Conservation (phyloP, 2,797 vertebrate genomes). For the Hyperoplus immaculatus region DNA sequence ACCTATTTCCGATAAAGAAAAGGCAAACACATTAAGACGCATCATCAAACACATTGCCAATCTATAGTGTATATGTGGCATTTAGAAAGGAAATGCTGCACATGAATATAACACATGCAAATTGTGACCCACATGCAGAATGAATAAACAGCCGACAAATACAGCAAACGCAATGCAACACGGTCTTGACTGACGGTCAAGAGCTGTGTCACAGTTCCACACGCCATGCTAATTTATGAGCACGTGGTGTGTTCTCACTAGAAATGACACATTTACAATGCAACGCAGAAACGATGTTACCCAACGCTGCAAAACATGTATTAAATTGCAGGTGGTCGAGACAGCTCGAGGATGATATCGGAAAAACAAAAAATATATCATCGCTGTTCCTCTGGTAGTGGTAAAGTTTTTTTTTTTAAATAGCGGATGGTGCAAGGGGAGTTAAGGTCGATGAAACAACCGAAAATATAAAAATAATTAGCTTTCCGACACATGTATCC, state of each 20-base stretch:
- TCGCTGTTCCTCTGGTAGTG: constrained; percentile 1
- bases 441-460: constrained; percentile 18
- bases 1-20: neutral
- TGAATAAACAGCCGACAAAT: neutral
- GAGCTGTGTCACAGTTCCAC: neutral
- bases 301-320: neutral
- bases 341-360: neutral
- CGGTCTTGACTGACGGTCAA: neutral
- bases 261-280: neutral
- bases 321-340: neutral
- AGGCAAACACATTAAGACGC: neutral
- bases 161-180: neutral
- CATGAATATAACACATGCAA: neutral
- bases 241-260: neutral
- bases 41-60: neutral
- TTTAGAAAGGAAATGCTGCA: neutral
- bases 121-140: neutral
- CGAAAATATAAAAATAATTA: neutral
- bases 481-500: neutral
- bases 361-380: neutral
- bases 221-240: neutral
- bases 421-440: constrained; percentile 25
- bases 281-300: neutral
- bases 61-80: neutral
- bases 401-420: neutral